A percentile compares a stretch with the other conserved stretches of the same genome.
These are phyloP conservation scores for Papilio helenus DNA, from an alignment of 1,140 invertebrate species.

Conservation along the genomic window DNA sequence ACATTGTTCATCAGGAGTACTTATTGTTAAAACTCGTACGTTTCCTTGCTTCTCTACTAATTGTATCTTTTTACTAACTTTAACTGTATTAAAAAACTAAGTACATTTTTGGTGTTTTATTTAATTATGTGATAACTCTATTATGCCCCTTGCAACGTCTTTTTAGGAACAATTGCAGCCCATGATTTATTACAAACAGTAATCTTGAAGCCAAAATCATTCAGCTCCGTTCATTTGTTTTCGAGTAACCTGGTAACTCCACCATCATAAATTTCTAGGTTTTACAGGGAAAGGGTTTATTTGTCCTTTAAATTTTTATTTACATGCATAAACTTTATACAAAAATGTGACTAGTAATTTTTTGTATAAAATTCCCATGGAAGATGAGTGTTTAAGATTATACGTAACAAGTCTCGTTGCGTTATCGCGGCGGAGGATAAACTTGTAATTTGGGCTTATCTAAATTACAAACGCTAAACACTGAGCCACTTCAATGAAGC, in stretches of 20 bases:
- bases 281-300: neutral
- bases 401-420: constrained; percentile 20
- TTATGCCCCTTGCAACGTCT: too few relatives aligned
- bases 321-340: neutral
- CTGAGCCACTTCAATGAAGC: constrained; percentile 31
- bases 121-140: too few relatives aligned
- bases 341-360: neutral
- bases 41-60: neutral
- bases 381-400: neutral
- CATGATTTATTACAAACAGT: neutral
- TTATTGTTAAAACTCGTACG: constrained; percentile 17
- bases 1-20: neutral
- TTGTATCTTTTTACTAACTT: neutral
- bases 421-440: constrained; percentile 28
- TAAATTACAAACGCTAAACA: constrained; percentile 34
- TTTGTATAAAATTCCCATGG: neutral
- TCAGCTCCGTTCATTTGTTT: neutral
- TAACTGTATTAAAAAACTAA: neutral
- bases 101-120: too few relatives aligned
- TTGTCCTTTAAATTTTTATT: neutral
- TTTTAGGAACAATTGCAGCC: neutral
- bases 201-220: neutral
- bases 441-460: constrained; percentile 38
- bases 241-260: neutral
- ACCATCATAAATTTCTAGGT: neutral